These are phyloP conservation scores for Cheilosia vernalis DNA, from an alignment of 2,888 invertebrate genomes.

Conservation along the genomic window DNA sequence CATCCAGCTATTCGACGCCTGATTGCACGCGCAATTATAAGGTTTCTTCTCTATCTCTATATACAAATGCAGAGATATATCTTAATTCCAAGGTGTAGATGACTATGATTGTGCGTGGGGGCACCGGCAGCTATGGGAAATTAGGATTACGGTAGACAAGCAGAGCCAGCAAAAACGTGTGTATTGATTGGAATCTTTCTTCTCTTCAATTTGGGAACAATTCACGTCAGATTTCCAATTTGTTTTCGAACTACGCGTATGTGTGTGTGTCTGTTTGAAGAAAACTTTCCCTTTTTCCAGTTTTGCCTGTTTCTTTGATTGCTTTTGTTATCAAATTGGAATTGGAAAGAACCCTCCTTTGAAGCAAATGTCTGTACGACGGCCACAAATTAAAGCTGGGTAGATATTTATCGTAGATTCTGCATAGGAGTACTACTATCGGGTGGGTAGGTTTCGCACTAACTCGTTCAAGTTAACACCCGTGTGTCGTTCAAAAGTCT, in stretches of 20 bases:
- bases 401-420: neutral
- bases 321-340: constrained; percentile 19
- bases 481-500: constrained; percentile 47
- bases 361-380: constrained; percentile 15
- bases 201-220: constrained; percentile 11
- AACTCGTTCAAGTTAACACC: constrained; percentile 4
- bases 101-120: constrained; percentile 48
- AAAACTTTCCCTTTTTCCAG: constrained; percentile 57
- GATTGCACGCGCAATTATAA: constrained; percentile 56
- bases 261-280: neutral
- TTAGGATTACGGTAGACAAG: neutral
- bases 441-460: neutral
- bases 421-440: neutral
- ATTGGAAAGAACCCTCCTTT: neutral
- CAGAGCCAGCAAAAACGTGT: constrained; percentile 12
- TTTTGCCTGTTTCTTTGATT: constrained; percentile 36
- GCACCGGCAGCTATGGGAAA: neutral
- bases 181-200: constrained; percentile 29
- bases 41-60: neutral
- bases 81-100: constrained; percentile 35
- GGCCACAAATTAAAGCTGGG: constrained; percentile 23
- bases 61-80: constrained; percentile 11
- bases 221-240: constrained; percentile 22
- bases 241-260: constrained; percentile 7
- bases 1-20: constrained; percentile 21